Evolutionary conservation across 2,113 vertebrate genomes (phyloP).

Genomic region (Colius striatus): DNA sequence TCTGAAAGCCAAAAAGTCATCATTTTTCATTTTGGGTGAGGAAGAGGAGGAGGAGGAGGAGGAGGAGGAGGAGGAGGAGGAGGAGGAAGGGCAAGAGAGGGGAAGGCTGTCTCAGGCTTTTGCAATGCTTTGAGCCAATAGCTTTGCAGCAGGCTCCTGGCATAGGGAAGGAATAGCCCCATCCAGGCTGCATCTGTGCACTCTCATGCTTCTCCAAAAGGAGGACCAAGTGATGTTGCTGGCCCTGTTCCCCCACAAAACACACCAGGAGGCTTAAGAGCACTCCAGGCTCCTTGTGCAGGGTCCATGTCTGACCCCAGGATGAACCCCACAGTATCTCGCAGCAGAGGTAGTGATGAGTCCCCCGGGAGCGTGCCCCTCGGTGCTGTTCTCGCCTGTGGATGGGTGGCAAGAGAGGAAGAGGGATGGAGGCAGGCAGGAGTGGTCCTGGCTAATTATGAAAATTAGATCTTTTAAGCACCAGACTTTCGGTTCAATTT

Average conservation of each 20-base stretch:
- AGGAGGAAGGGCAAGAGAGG: neutral
- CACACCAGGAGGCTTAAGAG: neutral
- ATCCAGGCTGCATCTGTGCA: neutral
- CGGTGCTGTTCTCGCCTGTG: neutral
- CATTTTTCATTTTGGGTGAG: neutral
- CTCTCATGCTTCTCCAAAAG: neutral
- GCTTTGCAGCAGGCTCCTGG: neutral
- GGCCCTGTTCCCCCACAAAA: neutral
- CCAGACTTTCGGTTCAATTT: conserved; percentile 79
- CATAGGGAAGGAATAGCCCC: neutral
- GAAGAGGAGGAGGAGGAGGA: neutral
- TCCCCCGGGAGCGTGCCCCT: conserved; percentile 63
- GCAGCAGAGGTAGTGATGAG: conserved; percentile 79
- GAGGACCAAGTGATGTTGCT: neutral
- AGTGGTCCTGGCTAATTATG: conserved; percentile 80
- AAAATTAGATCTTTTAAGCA: conserved; percentile 82
- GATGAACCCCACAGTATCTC: conserved; percentile 87
- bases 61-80: neutral
- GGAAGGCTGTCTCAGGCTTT: neutral
- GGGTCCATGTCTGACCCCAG: conserved; percentile 83
- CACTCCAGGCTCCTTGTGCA: conserved; percentile 66
- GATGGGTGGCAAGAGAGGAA: conserved; percentile 31
- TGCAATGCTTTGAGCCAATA: neutral
- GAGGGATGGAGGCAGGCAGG: conserved; percentile 59
- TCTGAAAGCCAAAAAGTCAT: neutral